Base-by-base conservation (phyloP, 2,113 vertebrate genomes). In the Gallinago jamesoni region DNA sequence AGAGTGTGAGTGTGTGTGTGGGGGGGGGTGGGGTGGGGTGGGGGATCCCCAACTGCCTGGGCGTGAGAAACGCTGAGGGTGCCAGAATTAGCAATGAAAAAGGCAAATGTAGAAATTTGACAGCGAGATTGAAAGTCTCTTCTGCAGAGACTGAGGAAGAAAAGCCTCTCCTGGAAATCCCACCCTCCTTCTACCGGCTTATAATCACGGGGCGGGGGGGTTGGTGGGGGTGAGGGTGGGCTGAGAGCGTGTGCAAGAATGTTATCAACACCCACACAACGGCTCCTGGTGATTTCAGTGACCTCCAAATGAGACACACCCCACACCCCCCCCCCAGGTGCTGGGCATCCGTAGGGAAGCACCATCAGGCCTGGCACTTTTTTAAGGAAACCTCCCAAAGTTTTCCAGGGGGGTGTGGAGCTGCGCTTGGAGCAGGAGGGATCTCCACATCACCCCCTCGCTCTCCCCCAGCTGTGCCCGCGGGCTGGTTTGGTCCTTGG, bases 251-350 rank as follows among this genome's bases (percentile, higher is more conserved):
- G 45, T 2, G 25, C n/a, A 9, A 13, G 18, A 12, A 20, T 20
- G 15, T 31, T n/a, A 1, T 9, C 27, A 10, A 2, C 50, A 33
- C 2, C 0, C 4, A 0, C 3, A 1, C 1, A 18, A 3, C 0
- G 6, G 57, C 35, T 68, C 22, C 84, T 8, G 17, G 9, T 10
- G 48, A 3, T 9, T 33, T 12, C 25, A 12, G 25, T 5, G 6
- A 22, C 0, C 33, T 30, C 59, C 1, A 1, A 11, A 17, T 0
- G 22, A 28, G n/a, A 68, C 15, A 30, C 52, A 27, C 50, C 21
- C n/a, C n/a, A n/a, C 52, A 24, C 48, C 10, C 23, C 8, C 25
- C 25, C 52, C 8, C 1, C 12, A 1, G 0, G 7, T 12, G 41
- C 57, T 25, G 41, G 50, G 14, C 9, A 0, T 4, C 35, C 79